A percentile compares a stretch with the other conserved stretches of the same genome.
phyloP scores from a whole-genome alignment of 2,797 vertebrate species.

The Hemitrygon akajei region DNA sequence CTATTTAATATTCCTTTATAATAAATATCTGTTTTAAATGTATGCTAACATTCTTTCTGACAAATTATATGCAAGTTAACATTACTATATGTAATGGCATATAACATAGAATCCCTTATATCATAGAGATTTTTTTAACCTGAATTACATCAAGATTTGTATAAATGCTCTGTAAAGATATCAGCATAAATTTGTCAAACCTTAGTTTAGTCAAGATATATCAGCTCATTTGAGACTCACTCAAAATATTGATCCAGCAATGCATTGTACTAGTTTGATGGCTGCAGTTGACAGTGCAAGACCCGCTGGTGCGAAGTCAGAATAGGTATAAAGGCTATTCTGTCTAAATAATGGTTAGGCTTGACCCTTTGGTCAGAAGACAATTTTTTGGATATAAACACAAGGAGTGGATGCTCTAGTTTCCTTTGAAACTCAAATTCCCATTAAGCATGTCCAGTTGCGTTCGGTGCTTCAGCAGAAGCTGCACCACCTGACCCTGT shows the following conservation, averaged over 20 bases:
- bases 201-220: background rate
- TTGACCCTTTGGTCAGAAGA: background rate
- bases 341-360: background rate
- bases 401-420: background rate
- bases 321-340: background rate
- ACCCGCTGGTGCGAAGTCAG: background rate
- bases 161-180: background rate
- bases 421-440: background rate
- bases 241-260: background rate
- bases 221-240: background rate
- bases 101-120: background rate
- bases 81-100: background rate
- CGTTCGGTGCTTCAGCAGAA: background rate
- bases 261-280: background rate
- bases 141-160: background rate
- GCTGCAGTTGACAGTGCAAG: background rate
- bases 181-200: background rate
- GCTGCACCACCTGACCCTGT: constrained; percentile 12
- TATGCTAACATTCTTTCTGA: background rate
- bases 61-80: constrained; percentile 7
- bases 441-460: background rate
- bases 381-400: background rate
- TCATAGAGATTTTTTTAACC: background rate
- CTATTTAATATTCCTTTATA: background rate
- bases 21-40: background rate